Evolutionary conservation across 2,113 vertebrate species (phyloP), one percentile per base, ranked within the genome.

Genomic region (Datnioides undecimradiatus): DNA sequence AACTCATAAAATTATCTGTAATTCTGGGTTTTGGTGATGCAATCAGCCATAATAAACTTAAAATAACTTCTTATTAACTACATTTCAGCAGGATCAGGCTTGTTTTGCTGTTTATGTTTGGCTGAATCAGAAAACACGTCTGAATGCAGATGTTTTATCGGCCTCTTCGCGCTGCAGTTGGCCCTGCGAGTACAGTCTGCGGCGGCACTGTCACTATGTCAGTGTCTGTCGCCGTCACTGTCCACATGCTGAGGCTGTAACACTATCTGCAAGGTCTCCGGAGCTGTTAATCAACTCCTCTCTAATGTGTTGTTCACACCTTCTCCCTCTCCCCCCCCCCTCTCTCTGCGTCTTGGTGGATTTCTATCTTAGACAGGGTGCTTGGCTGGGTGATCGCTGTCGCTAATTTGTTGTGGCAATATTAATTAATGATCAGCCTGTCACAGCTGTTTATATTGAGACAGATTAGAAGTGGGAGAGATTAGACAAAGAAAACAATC

Each of bases 381-480:
- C 89, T 77, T 62, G 89, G 84, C 88, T 36, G 29, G 80, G 87
- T 89, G 93, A 92, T 94, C 86, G 88, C 86, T 91, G 87, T 92
- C 80, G 82, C 87, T 95, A 95, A 96, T 96, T 96, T 95, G 92
- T 94, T 94, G 94, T 88, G 93, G 93, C 91, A 95, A 91, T 94
- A 96, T 96, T 96, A 96, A 97, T 96, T 95, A 97, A 94, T 93
- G 92, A 88, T 90, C 94, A 92, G 87, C 92, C 90, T 93, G 93
- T 94, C 92, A 93, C 77, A 90, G 92, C 89, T 91, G 93, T 93
- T 95, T 95, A 95, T 94, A 91, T 90, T 87, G 93, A 95, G 91
- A 95, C 76, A 93, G 93, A 95, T 96, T 94, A 95, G 92, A 88
- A 92, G 79, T 88, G 89, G 86, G 86, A 72, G 90, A 94, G 94